Conservation (phyloP, 2,113 vertebrate genomes). For the Pelvicachromis taeniatus region DNA sequence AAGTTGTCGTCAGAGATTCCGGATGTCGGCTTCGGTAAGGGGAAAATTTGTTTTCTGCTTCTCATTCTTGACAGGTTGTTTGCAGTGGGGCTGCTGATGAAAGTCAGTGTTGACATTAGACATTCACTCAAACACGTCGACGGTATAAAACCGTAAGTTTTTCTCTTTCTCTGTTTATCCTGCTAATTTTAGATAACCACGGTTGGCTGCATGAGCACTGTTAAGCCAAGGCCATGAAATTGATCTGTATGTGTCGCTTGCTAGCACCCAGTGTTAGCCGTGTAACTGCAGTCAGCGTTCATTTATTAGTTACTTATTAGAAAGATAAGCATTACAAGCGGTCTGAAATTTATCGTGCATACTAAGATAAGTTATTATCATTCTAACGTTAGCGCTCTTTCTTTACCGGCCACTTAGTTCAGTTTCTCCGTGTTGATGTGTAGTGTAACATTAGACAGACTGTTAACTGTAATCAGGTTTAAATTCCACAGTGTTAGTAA, state of each 20-base stretch:
- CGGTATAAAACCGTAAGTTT: constrained; percentile 43
- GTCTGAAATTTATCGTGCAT: not conserved
- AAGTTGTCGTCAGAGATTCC: constrained; percentile 42
- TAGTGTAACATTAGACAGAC: not conserved
- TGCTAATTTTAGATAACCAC: not conserved
- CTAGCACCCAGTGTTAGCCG: constrained; percentile 45
- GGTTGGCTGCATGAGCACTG: not conserved
- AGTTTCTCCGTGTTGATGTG: not conserved
- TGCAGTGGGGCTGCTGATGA: not conserved
- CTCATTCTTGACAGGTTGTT: constrained; percentile 45
- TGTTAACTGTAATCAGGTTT: not conserved
- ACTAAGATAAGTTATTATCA: not conserved
- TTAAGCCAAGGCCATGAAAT: constrained; percentile 55
- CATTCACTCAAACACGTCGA: not conserved
- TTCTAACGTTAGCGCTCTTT: not conserved
- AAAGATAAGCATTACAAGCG: not conserved
- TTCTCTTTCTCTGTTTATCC: not conserved
- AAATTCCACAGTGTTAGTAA: constrained; percentile 5
- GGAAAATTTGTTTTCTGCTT: constrained; percentile 58
- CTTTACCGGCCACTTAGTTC: not conserved
- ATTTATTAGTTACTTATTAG: not conserved
- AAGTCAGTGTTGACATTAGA: constrained; percentile 8
- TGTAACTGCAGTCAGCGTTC: not conserved
- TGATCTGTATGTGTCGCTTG: constrained; percentile 35
- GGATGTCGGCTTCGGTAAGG: constrained; percentile 52